Base-by-base conservation (phyloP, 2,888 invertebrate genomes). In the Margaritifera margaritifera region DNA sequence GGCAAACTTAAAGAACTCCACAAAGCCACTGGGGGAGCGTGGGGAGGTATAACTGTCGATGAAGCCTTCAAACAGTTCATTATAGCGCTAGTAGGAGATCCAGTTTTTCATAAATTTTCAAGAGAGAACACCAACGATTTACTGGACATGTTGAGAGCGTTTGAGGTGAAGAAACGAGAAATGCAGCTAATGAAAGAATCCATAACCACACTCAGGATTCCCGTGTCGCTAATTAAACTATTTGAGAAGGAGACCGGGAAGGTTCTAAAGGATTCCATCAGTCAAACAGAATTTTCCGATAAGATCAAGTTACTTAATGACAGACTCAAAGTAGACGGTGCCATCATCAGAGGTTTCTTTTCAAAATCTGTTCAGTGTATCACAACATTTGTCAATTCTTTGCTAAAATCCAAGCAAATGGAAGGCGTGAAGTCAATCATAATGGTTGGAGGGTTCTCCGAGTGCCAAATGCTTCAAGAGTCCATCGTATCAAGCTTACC, bases 1-100 rank as follows among this genome's bases (percentile, higher is more conserved):
- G 78, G 80, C 15, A 84, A 86, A n/a, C 84, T 92, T 18, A 88
- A 90, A 72, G 92, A 92, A 81, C 87, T 92, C n/a, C 90, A 91
- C 80, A 91, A 91, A 81, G 91, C 92, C 1, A 90, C 90, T 4
- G 91, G 91, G 18, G 91, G 91, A 42, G 90, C 85, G 0, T 80
- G 79, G 62, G 85, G 85, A 8, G 85, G 83, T 15, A 76, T 80
- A 5, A 42, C 60, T 18, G 66, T 66, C 6, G 66, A 66, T 50
- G 66, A 62, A 60, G 66, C 55, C 0, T 66, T 66, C 56, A 60
- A 18, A 22, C 50, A 55, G n/a, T 42, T 66, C 1, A 22, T 66
- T 6, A 50, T 55, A 4, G 54, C 53, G 19, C 58, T 66, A 5
- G 22, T 52, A 25, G 62, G 61, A 6, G 54, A 22, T 18, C 20